Evolutionary conservation across 2,113 vertebrate genomes (phyloP), one percentile per base, ranked within the genome.

Genomic region (Neotoma lepida): DNA sequence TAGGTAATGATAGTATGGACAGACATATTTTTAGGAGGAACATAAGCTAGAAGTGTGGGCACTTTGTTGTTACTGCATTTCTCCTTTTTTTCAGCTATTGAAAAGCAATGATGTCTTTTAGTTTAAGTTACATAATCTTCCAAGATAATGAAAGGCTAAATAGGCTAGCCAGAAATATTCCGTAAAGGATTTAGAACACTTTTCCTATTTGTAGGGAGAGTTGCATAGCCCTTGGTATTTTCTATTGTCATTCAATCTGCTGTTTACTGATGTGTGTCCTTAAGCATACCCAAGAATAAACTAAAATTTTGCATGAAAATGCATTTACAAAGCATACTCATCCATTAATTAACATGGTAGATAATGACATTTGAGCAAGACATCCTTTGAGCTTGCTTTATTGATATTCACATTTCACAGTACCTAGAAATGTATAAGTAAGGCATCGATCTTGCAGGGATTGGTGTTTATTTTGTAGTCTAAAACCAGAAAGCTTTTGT

Each of bases 291-390:
- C 91, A 96, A 98, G 26, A 98, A 95, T 77, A 93, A 95, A 94
- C 94, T 86, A 68, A 13, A 95, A 96, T 92, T 95, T 64, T 93
- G 26, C 5, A 0, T 96, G 93, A 92, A 98, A 97, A 93, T 97
- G 1, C 93, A 89, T 97, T 97, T 1, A 77, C 92, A 97, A 97
- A 97, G 12, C 86, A 74, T 63, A 91, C 9, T 68, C 94, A 93
- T 97, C 89, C 24, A 87, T 71, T 98, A 97, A 97, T 97, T 97
- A 96, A 95, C 84, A 26, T 90, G 28, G n/a, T 95, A 93, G 92
- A 91, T 96, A 97, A 96, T 97, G 70, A 91, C 82, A 77, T 94
- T 98, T 98, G 82, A 90, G 94, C 7, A 74, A 97, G 20, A 91
- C 78, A 0, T 93, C 7, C 66, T 96, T 94, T 97, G 82, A 88